Evolutionary conservation across 2,113 vertebrate species (phyloP).

Genomic region (Lethenteron camtschaticum): DNA sequence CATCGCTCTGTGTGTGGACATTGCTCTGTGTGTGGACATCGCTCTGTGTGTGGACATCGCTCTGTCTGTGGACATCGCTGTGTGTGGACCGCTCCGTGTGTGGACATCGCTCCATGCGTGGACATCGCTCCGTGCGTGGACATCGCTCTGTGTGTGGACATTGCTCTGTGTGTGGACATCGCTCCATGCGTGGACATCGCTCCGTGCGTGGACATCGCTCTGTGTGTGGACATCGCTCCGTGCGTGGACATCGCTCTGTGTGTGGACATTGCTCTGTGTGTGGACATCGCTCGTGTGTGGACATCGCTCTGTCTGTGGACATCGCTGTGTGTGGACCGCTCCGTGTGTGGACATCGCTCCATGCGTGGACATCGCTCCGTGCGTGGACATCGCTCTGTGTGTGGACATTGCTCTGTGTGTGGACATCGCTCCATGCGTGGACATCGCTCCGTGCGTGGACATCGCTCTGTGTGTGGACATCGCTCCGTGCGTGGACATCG

Average conservation of each 20-base stretch:
- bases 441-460: neutral
- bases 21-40: neutral
- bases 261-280: neutral
- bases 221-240: neutral
- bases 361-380: neutral
- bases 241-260: neutral
- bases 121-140: neutral
- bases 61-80: neutral
- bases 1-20: neutral
- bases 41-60: neutral
- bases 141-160: neutral
- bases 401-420: neutral
- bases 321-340: neutral
- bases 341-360: neutral
- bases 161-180: neutral
- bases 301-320: neutral
- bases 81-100: neutral
- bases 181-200: neutral
- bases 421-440: neutral
- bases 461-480: neutral
- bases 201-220: neutral
- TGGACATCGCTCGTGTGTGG: neutral
- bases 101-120: neutral
- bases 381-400: neutral
- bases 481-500: neutral